phyloP scores from a whole-genome alignment of 2,888 invertebrate genomes.

The Lutraria lutraria region DNA sequence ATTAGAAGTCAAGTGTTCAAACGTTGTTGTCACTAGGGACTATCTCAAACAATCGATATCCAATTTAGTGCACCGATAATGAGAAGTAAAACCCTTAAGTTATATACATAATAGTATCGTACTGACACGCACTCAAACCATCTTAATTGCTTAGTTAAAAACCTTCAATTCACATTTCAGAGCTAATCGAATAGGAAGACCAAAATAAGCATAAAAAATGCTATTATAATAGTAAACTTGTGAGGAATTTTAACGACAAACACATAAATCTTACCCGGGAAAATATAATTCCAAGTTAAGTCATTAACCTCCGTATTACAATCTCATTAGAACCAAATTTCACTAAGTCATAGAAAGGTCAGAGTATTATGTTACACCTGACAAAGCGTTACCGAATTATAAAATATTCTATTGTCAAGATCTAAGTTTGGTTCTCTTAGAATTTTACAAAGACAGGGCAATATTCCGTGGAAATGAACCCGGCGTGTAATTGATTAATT shows the following conservation, averaged over 20 bases:
- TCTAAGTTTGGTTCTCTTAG: not conserved
- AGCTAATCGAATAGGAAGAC: not conserved
- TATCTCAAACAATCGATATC: not conserved
- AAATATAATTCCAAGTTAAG: not conserved
- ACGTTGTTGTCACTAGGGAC: not conserved
- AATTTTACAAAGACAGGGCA: not conserved
- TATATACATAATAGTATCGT: not conserved
- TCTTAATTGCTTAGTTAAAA: not conserved
- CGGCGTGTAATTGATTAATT: conserved; percentile 16
- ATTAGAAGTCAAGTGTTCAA: not conserved
- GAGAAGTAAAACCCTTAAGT: not conserved
- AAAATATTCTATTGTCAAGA: not conserved
- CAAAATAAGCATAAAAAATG: not conserved
- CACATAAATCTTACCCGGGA: not conserved
- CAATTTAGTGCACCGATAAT: not conserved
- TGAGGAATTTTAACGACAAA: not conserved
- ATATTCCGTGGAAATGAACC: not conserved
- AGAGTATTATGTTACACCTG: not conserved
- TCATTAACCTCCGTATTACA: not conserved
- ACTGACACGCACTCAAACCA: not conserved
- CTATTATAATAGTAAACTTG: not conserved
- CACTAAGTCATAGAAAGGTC: not conserved
- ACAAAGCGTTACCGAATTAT: not conserved
- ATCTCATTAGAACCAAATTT: not conserved
- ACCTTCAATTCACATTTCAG: not conserved